Conservation (phyloP, 2,888 invertebrate genomes). For the Leptura quadrifasciata region DNA sequence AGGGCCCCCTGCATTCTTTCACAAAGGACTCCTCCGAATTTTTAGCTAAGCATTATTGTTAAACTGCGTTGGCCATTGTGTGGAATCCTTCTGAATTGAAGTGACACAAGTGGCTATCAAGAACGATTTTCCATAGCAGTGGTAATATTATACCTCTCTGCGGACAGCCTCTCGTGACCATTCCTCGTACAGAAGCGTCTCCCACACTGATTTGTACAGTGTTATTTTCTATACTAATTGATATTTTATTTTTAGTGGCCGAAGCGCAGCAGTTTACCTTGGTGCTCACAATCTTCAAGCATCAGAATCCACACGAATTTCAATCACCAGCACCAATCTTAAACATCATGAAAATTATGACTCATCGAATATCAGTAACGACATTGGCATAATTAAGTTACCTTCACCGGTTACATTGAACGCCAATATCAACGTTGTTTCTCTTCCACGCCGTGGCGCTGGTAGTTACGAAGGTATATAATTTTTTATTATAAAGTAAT, state of each 20-base stretch:
- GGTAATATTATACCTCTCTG: no score
- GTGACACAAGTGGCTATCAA: no score
- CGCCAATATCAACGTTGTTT: not conserved
- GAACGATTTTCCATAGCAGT: no score
- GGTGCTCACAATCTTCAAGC: not conserved
- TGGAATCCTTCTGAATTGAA: no score
- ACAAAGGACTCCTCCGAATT: no score
- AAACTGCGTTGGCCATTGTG: no score
- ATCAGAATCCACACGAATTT: not conserved
- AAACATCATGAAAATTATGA: not conserved
- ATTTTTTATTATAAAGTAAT: no score
- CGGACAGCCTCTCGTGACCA: no score
- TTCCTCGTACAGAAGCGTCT: no score
- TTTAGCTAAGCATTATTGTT: no score
- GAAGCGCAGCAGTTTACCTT: not conserved
- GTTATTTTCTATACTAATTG: not conserved
- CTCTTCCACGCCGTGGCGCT: not conserved
- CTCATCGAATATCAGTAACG: not conserved
- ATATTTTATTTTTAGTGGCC: not conserved
- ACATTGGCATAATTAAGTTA: conserved; percentile 4
- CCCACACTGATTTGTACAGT: no score
- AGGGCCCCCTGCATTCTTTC: no score
- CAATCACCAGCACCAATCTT: not conserved
- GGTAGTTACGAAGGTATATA: not conserved
- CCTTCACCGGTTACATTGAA: not conserved